Conservation (phyloP, 2,113 vertebrate genomes). For the Ictidomys tridecemlineatus region DNA sequence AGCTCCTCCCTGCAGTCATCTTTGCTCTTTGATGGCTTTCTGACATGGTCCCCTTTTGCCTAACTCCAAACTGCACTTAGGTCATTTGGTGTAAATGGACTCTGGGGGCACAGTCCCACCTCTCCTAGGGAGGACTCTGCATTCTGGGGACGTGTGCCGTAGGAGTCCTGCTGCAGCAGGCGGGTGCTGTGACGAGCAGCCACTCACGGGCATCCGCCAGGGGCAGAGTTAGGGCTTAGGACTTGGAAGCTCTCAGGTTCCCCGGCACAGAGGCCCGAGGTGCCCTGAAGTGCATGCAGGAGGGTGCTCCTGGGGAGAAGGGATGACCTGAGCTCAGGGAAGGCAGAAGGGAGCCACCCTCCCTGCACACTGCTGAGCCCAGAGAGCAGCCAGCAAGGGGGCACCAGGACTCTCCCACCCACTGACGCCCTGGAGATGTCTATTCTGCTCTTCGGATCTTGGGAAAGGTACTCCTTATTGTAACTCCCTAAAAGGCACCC, state of each 20-base stretch:
- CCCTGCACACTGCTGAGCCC: rapidly evolving
- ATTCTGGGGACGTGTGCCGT: not conserved
- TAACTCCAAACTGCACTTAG: not conserved
- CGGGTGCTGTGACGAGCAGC: not conserved
- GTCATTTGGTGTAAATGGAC: not conserved
- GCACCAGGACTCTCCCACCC: no score
- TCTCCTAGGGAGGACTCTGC: not conserved
- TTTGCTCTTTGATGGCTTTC: not conserved
- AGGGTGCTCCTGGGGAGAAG: rapidly evolving
- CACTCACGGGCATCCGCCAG: not conserved
- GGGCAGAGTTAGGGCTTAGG: rapidly evolving
- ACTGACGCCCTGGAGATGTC: rapidly evolving
- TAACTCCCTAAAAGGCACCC: rapidly evolving
- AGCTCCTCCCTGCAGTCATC: not conserved
- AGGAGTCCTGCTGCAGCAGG: not conserved
- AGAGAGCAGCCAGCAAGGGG: not conserved
- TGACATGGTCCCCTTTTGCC: not conserved
- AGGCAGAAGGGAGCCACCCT: not conserved
- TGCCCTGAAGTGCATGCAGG: rapidly evolving
- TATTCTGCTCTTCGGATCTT: rapidly evolving
- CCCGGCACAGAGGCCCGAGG: rapidly evolving
- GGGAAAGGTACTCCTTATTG: no score
- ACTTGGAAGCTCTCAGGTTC: not conserved
- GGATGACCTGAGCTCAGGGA: not conserved
- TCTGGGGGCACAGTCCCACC: rapidly evolving